Conservation (phyloP, 2,888 invertebrate species). For the Trissolcus brochymenae region DNA sequence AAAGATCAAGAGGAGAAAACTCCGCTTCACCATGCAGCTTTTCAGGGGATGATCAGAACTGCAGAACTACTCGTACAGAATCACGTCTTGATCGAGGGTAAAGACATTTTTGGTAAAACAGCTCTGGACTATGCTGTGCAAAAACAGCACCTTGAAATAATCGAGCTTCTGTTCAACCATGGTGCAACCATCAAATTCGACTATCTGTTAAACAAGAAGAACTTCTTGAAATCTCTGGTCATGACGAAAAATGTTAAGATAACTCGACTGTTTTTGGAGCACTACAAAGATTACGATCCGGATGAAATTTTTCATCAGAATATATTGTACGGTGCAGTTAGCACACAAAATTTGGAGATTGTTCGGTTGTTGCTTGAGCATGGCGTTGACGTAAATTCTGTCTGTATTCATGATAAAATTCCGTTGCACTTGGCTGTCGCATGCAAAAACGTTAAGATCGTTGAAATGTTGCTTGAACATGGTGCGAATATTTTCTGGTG, state of each 20-base stretch:
- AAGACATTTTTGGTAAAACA: background rate
- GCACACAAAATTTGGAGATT: background rate
- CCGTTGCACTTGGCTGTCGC: conserved; percentile 4
- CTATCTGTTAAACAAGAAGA: background rate
- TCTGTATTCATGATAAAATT: background rate
- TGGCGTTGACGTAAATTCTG: background rate
- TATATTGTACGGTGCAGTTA: too few relatives aligned
- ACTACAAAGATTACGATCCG: background rate
- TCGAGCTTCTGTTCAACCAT: background rate
- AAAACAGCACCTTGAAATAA: background rate
- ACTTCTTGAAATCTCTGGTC: background rate
- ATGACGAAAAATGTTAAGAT: background rate
- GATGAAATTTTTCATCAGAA: background rate
- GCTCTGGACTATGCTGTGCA: conserved; percentile 16
- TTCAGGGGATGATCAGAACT: conserved; percentile 1
- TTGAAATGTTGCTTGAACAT: background rate
- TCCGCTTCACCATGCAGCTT: conserved; percentile 5
- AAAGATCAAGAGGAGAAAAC: background rate
- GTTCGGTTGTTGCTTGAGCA: conserved; percentile 3
- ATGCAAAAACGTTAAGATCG: background rate
- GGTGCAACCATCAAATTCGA: background rate
- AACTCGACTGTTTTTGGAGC: background rate
- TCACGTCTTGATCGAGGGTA: background rate
- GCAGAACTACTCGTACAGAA: background rate
- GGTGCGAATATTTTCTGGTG: background rate